phyloP scores from a whole-genome alignment of 2,797 vertebrate species.

The Myioborus melanocephalus region DNA sequence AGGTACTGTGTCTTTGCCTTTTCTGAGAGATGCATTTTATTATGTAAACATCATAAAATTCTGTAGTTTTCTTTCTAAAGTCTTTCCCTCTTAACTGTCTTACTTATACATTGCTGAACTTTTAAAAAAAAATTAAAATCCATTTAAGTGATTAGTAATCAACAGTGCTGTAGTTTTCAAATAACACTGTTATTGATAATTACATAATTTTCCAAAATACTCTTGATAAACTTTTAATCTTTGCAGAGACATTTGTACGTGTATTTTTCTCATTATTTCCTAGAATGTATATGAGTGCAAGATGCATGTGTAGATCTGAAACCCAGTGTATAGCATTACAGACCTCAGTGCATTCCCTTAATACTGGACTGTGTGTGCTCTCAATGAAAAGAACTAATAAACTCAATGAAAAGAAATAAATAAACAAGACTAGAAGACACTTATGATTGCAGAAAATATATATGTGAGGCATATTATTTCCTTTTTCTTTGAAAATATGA shows the following conservation, averaged over 20 bases:
- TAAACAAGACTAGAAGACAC: background rate
- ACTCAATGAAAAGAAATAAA: background rate
- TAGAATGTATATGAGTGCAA: background rate
- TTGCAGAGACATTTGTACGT: rapidly evolving
- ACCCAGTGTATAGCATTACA: background rate
- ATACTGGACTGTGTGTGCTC: background rate
- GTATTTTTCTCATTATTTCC: background rate
- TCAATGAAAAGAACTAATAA: background rate
- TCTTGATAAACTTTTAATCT: background rate
- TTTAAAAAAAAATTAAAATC: background rate
- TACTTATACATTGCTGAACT: background rate
- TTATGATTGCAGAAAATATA: background rate
- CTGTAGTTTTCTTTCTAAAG: background rate
- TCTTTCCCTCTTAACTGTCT: background rate
- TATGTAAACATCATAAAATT: rapidly evolving
- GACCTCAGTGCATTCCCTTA: background rate
- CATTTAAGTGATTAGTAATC: background rate
- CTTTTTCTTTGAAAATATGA: background rate
- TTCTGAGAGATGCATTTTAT: background rate
- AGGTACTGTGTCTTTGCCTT: background rate
- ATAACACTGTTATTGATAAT: background rate
- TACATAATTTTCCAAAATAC: background rate
- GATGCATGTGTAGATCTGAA: background rate
- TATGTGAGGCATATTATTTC: background rate
- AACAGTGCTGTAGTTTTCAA: background rate